These are phyloP conservation scores for Catostomus latipinnis DNA, from an alignment of 2,797 vertebrate genomes.

Conservation along the genomic window DNA sequence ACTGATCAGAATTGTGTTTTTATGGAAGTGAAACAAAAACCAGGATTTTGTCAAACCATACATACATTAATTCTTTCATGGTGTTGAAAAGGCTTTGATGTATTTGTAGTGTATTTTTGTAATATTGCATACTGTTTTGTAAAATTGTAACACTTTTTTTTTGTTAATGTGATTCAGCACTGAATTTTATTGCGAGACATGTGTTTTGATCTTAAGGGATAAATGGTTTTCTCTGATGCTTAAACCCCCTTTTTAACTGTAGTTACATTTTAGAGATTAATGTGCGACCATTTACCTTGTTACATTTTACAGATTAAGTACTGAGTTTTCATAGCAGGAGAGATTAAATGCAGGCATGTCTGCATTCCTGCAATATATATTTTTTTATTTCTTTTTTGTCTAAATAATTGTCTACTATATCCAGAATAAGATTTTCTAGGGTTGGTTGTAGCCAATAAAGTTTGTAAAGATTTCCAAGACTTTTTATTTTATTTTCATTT, in stretches of 20 bases:
- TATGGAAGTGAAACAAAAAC: constrained; percentile 62
- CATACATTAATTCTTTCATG: constrained; percentile 9
- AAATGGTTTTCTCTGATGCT: background rate
- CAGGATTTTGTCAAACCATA: constrained; percentile 19
- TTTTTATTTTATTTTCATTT: background rate
- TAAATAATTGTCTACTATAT: background rate
- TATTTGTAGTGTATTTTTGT: background rate
- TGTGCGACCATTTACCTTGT: background rate
- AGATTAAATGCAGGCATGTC: background rate
- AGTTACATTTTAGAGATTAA: background rate
- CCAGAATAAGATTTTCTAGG: background rate
- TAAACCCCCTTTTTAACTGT: too few species aligned
- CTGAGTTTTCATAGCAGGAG: background rate
- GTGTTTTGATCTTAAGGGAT: background rate
- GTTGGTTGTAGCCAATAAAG: background rate
- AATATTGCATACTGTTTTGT: background rate
- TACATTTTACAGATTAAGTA: background rate
- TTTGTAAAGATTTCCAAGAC: background rate
- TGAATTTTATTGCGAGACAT: background rate
- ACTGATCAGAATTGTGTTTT: constrained; percentile 51
- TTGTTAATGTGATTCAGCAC: background rate
- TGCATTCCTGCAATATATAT: background rate
- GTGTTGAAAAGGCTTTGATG: background rate
- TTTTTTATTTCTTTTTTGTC: background rate
- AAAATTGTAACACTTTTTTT: background rate